These are phyloP conservation scores for Thaumatotibia leucotreta DNA, from an alignment of 1,140 invertebrate species.

Conservation along the genomic window DNA sequence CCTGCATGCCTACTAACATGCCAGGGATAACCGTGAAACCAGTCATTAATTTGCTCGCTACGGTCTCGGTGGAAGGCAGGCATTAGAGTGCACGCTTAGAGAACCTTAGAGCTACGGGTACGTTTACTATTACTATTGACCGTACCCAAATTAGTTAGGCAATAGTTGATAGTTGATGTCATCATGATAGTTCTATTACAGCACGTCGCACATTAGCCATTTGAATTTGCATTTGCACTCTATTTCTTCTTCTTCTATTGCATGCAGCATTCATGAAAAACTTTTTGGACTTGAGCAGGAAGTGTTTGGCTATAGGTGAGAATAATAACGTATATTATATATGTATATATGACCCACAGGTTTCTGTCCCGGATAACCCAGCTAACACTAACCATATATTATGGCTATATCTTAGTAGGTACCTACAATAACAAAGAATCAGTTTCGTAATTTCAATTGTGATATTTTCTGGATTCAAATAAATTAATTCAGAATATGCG, in stretches of 20 bases:
- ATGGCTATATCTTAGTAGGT: slow-evolving; percentile 13
- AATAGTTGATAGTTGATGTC: not conserved
- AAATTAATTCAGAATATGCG: too few species aligned
- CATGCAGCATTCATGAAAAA: slow-evolving; percentile 85
- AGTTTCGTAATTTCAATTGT: too few species aligned
- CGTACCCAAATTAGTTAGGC: not conserved
- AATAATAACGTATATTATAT: slow-evolving; percentile 13
- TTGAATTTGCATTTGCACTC: slow-evolving; percentile 53
- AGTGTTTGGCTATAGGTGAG: slow-evolving; percentile 85
- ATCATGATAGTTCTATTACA: not conserved
- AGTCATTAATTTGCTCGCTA: too few species aligned
- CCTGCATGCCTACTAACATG: too few species aligned
- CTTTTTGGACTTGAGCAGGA: slow-evolving; percentile 85
- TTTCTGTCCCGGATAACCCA: too few species aligned
- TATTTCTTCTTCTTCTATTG: slow-evolving; percentile 72
- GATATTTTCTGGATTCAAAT: too few species aligned
- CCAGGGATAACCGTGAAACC: too few species aligned
- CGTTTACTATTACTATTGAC: not conserved
- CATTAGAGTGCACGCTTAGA: not conserved
- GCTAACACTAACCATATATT: slow-evolving; percentile 22
- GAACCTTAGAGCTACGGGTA: not conserved
- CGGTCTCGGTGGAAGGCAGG: too few species aligned
- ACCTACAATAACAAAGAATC: too few species aligned
- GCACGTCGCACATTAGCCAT: slow-evolving; percentile 31
- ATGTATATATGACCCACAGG: slow-evolving; percentile 1